These are phyloP conservation scores for Pyrochroa serraticornis DNA, from an alignment of 2,888 invertebrate species.

Conservation along the genomic window DNA sequence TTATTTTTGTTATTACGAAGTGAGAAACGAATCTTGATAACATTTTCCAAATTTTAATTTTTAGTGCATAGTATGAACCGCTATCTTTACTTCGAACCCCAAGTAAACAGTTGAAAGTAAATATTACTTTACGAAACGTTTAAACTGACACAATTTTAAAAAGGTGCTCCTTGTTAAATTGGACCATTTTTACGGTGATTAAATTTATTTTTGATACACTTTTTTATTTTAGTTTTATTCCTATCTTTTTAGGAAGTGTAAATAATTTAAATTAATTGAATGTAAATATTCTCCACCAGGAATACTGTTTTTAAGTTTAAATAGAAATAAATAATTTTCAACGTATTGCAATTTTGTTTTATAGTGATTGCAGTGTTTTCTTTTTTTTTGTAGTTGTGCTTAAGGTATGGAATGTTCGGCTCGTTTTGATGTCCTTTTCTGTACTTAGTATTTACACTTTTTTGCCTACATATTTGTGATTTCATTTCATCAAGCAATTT, in stretches of 20 bases:
- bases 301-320: constrained; percentile 13
- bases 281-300: constrained; percentile 18
- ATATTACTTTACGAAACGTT: neutral
- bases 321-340: constrained; percentile 9
- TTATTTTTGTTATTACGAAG: too few relatives aligned
- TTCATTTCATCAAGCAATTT: neutral
- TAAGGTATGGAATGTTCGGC: constrained; percentile 16
- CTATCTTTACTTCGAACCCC: too few relatives aligned
- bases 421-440: neutral
- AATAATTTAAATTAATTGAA: constrained; percentile 19
- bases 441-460: constrained; percentile 4
- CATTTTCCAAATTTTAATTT: too few relatives aligned
- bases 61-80: too few relatives aligned
- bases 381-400: constrained; percentile 6
- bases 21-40: too few relatives aligned
- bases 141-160: constrained; percentile 10
- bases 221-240: constrained; percentile 17
- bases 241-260: neutral
- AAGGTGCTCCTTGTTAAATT: constrained; percentile 18
- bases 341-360: constrained; percentile 1
- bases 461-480: constrained; percentile 5
- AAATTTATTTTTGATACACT: constrained; percentile 21
- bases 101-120: neutral
- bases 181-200: constrained; percentile 13
- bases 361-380: constrained; percentile 1